phyloP scores from a whole-genome alignment of 2,888 invertebrate species.

The Mycogona germanica region DNA sequence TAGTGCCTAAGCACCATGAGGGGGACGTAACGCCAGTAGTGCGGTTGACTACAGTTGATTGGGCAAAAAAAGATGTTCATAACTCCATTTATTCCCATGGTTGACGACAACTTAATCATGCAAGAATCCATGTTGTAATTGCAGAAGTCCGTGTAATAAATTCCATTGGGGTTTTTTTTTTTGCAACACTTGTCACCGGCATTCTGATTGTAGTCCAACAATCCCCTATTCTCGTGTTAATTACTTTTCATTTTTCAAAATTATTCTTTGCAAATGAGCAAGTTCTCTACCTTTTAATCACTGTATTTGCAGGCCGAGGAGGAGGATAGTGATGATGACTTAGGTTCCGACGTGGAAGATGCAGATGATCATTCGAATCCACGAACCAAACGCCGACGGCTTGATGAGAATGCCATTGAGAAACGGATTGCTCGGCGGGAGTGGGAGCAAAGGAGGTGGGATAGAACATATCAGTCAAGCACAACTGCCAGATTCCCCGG shows the following conservation, averaged over 20 bases:
- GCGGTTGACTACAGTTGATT: too few species aligned
- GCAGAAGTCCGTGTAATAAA: too few species aligned
- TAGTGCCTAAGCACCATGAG: too few species aligned
- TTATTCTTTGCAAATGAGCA: not conserved
- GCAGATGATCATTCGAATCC: constrained; percentile 15
- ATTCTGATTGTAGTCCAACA: not conserved
- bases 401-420: constrained; percentile 35
- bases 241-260: not conserved
- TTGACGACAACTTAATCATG: too few species aligned
- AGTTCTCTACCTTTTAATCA: constrained; percentile 15
- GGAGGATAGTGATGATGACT: constrained; percentile 32
- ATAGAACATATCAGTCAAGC: too few species aligned
- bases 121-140: too few species aligned
- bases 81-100: too few species aligned
- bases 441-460: constrained; percentile 78
- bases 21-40: too few species aligned
- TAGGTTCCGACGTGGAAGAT: constrained; percentile 13
- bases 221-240: not conserved
- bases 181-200: too few species aligned
- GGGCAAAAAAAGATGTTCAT: too few species aligned
- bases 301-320: constrained; percentile 27
- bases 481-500: not conserved
- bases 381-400: constrained; percentile 22
- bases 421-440: constrained; percentile 53
- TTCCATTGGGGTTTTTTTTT: too few species aligned